Conservation (phyloP, 37 sponge, comb jelly and placozoan species). For the Aphrocallistes beatrix region DNA sequence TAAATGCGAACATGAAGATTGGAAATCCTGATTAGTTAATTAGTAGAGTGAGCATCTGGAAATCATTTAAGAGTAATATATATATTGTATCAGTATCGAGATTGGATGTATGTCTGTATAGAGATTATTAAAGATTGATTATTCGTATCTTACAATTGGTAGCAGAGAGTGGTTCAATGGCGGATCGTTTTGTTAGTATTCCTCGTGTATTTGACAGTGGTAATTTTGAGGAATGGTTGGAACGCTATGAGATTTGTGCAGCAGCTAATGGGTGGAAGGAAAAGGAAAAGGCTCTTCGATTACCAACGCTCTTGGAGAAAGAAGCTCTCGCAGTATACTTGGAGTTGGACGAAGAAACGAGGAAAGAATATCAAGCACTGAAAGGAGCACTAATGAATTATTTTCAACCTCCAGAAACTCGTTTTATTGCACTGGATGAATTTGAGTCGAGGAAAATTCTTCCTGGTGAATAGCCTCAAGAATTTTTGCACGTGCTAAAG, state of each 20-base stretch:
- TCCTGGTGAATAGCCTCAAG: too few relatives aligned
- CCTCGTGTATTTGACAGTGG: conserved; percentile 1
- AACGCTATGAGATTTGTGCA: conserved; percentile 1
- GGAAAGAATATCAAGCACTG: not conserved
- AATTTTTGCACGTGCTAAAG: not conserved
- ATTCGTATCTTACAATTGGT: conserved; percentile 12
- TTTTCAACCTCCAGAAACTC: not conserved
- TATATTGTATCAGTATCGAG: too few relatives aligned
- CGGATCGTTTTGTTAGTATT: not conserved
- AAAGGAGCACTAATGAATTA: not conserved
- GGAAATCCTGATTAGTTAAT: too few relatives aligned
- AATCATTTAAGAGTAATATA: too few relatives aligned
- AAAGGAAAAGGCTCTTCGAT: not conserved
- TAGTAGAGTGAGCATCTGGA: too few relatives aligned
- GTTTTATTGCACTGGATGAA: not conserved
- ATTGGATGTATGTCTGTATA: too few relatives aligned
- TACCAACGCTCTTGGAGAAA: not conserved
- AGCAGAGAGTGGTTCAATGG: conserved; percentile 12
- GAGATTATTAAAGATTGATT: too few relatives aligned
- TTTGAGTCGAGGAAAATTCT: conserved; percentile 13
- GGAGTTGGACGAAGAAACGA: not conserved
- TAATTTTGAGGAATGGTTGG: not conserved
- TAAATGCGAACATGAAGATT: too few relatives aligned
- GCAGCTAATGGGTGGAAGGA: not conserved
- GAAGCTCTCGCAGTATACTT: not conserved